Evolutionary conservation across 2,113 vertebrate genomes (phyloP), one percentile per base, ranked within the genome.

Genomic region (Sinocyclocheilus anshuiensis): DNA sequence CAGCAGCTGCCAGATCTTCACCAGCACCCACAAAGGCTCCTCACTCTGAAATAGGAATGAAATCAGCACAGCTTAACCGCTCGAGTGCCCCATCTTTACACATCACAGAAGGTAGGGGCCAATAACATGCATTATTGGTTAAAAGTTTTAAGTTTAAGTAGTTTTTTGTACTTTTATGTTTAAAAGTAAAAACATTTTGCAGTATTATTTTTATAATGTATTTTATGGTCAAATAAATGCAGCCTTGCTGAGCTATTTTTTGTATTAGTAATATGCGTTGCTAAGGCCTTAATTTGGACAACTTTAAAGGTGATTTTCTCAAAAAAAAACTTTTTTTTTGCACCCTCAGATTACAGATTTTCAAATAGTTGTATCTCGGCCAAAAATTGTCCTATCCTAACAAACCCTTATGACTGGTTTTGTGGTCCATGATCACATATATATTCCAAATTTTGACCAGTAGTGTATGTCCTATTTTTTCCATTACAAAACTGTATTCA

Each of bases 81-180:
- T 93, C 96, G 15, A 91, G 96, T 0, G 94, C 96, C 4, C 95
- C 96, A 75, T 97, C 97, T 18, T 93, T 98, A 85, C 94, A 96
- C 89, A 96, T 95, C 48, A 93, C 95, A 6, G 97, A 98, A 92
- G 97, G 98, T 99, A 93, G 89, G 76, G 15, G 29, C 7, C 67
- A 83, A 22, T 57, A 6, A 12, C 45, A 20, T 55, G 4, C 75
- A 10, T 59, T 22, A 59, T 7, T 57, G 55, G 16, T 13, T 7
- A 45, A n/a, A 39, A 26, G 12, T 50, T 39, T 59, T 15, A 50
- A 50, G 48, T 63, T 13, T 63, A 63, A 63, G 11, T 4, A 24
- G 3, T 63, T 24, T 12, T 50, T 50, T 48, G 6, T 39, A 48
- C 10, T 48, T 50, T 50, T 50, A 13, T 50, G 45, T 50, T 50